Evolutionary conservation across 2,113 vertebrate genomes (phyloP), one percentile per base, ranked within the genome.

Genomic region (Centropristis striata): DNA sequence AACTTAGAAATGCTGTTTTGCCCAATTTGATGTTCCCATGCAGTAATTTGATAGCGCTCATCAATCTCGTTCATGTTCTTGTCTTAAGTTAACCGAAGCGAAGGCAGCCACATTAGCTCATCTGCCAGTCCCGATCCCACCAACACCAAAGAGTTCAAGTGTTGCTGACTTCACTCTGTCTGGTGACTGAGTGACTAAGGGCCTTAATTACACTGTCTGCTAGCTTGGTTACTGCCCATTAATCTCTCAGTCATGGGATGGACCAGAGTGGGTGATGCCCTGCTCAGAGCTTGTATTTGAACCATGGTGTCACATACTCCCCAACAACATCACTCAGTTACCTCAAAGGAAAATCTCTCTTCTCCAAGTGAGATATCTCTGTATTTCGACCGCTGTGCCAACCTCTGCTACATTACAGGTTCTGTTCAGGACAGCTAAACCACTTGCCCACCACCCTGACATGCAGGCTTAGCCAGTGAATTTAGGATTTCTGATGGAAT

Each of bases 131-230:
- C 55, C 78, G 21, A 58, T 82, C 81, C 85, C 78, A 73, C 61
- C 75, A 46, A 86, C 86, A 86, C 76, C 88, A 75, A 64, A 59
- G 82, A 82, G 88, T 91, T 90, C 78, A 89, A 90, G 89, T 83
- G 73, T 68, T 89, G 88, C 72, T 92, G 87, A 91, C 92, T 89
- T 93, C 88, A 92, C 79, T 86, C 74, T 23, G 83, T 93, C 91
- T 93, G 92, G 83, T 90, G 90, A 91, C 81, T 76, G 83, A 81
- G 88, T 93, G 92, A 93, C 90, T 92, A 90, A 93, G 86, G 75
- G 74, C 69, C 72, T 87, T 93, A 94, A 94, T 95, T 94, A 94
- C 89, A 93, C 85, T 69, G 93, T 95, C 92, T 94, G 86, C 86
- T 73, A 37, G 86, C 84, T 80, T 65, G 69, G 76, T 85, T 88